Conservation (phyloP, 2,888 invertebrate species). For the Caenorhabditis becei region DNA sequence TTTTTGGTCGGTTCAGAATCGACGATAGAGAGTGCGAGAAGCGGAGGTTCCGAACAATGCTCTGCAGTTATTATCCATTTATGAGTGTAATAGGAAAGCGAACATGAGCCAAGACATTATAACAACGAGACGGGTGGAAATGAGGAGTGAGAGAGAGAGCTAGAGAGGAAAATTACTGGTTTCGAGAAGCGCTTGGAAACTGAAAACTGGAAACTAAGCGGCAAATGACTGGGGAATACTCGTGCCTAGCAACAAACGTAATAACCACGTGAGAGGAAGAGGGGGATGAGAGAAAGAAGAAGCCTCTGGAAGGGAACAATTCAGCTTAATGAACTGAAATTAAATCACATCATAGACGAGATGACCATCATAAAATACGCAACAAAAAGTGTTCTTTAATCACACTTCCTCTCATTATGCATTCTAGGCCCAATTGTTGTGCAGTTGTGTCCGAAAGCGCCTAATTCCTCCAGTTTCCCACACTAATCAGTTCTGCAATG, state of each 20-base stretch:
- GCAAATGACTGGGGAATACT: not conserved
- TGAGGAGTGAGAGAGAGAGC: not conserved
- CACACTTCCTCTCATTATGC: not conserved
- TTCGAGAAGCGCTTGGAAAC: slow-evolving; percentile 5
- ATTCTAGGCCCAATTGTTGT: not conserved
- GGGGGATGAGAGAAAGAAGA: slow-evolving; percentile 1
- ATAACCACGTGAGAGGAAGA: slow-evolving; percentile 23
- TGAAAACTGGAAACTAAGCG: not conserved
- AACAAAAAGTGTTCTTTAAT: not conserved
- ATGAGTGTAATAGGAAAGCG: slow-evolving; percentile 10
- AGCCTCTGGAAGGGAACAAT: slow-evolving; percentile 1
- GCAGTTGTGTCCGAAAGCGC: not conserved
- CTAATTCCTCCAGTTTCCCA: not conserved
- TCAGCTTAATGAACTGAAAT: slow-evolving; percentile 1
- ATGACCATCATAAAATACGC: not conserved
- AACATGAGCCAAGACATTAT: slow-evolving; percentile 4
- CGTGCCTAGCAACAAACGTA: slow-evolving; percentile 20
- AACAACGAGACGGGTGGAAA: slow-evolving; percentile 2
- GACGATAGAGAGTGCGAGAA: slow-evolving; percentile 1
- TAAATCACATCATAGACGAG: not conserved
- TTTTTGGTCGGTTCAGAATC: slow-evolving; percentile 9
- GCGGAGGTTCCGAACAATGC: slow-evolving; percentile 9
- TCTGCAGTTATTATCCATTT: slow-evolving; percentile 11
- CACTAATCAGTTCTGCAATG: not conserved
- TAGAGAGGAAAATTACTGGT: slow-evolving; percentile 3